phyloP scores from a whole-genome alignment of 2,113 vertebrate genomes.

The Crypturellus undulatus region DNA sequence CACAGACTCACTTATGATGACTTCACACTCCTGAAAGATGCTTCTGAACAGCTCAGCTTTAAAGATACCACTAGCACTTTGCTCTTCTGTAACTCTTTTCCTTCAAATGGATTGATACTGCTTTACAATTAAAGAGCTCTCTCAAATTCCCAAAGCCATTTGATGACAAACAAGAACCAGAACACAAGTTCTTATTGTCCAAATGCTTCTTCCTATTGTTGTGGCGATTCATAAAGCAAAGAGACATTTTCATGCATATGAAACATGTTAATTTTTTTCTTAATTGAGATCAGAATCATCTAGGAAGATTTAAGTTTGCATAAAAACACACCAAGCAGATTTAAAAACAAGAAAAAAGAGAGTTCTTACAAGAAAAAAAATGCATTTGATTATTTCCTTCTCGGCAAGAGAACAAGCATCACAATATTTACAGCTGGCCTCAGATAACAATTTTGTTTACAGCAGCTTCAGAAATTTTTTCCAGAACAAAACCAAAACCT shows the following conservation, averaged over 20 bases:
- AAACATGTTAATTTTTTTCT: neutral
- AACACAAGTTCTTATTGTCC: neutral
- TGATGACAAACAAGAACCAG: neutral
- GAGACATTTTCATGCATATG: neutral
- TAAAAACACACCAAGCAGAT: neutral
- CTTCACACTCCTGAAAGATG: neutral
- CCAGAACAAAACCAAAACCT: neutral
- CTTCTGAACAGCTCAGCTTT: neutral
- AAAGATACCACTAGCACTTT: neutral
- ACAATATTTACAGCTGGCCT: neutral
- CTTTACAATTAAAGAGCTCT: neutral
- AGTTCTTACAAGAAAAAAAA: neutral
- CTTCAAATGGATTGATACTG: neutral
- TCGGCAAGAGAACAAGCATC: neutral
- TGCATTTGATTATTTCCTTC: neutral
- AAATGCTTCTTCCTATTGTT: neutral
- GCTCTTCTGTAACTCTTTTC: neutral
- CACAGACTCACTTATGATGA: neutral
- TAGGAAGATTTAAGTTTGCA: neutral
- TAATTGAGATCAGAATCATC: neutral
- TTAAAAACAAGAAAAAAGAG: neutral
- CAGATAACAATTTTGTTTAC: neutral
- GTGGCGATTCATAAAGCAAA: neutral
- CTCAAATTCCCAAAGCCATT: neutral
- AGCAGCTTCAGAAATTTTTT: neutral